Base-by-base conservation (phyloP, 1,140 invertebrate genomes). In the Drosophila mayri region DNA sequence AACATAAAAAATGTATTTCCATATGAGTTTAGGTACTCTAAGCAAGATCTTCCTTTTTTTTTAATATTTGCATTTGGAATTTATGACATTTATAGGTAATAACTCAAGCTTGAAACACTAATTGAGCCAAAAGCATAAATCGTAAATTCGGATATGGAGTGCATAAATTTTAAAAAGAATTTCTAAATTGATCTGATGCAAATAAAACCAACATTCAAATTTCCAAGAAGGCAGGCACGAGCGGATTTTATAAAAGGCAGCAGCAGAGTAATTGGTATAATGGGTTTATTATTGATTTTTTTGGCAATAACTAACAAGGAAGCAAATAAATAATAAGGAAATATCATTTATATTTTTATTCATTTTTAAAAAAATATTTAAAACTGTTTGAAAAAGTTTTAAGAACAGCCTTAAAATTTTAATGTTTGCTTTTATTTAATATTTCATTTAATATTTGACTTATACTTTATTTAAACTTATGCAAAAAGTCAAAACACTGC, bases 101-200 rank as follows among this genome's bases (percentile, higher is more conserved):
- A 86, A 87, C 54, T 86, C 52, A 8, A 9, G 2, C 28, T 25
- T 52, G 22, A 76, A 60, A 67, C 44, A 22, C 46, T 54, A 76
- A 76, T 76, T 60, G 62, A 67, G 12, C 3, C 8, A 9, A 18
- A 46, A 11, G 11, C 68, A 64, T 54, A 59, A 41, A 65, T 73
- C 83, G 44, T 88, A 88, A 86, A 86, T 73, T 62, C 4, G 2
- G 8, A 16, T 40, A 16, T 55, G 52, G 4, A 76, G 74, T 76
- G 20, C 55, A 76, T 76, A 76, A 76, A 76, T 75, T 41, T 35
- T 4, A 74, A 14, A 8, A 1, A 3, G 35, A 16, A 11, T 35
- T 14, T n/a, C 16, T n/a, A 67, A 38, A 28, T 12, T 4, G 20
- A 25, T 18, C 1, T 25, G 7, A 71, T 72, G 68, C 66, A 59